phyloP scores from a whole-genome alignment of 2,888 invertebrate genomes.

The Drosophila prolongata region DNA sequence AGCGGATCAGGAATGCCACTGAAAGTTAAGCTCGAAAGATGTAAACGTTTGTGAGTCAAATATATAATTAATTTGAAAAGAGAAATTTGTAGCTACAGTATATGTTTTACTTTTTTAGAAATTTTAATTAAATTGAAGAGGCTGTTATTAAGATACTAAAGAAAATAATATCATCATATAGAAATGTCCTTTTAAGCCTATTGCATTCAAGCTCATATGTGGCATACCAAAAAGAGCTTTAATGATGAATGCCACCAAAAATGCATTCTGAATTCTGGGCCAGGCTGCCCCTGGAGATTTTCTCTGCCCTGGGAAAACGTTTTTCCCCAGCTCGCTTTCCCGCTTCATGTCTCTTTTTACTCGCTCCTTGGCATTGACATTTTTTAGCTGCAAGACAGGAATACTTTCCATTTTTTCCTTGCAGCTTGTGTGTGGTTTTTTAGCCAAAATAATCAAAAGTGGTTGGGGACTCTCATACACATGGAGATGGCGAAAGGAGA shows the following conservation, averaged over 20 bases:
- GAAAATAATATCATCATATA: no score
- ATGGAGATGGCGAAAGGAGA: conserved; percentile 26
- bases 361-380: conserved; percentile 46
- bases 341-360: conserved; percentile 18
- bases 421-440: conserved; percentile 25
- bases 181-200: not conserved
- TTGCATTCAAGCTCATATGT: not conserved
- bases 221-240: conserved; percentile 7
- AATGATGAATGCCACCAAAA: conserved; percentile 19
- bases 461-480: conserved; percentile 31
- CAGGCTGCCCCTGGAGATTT: not conserved
- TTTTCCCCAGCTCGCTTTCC: conserved; percentile 12
- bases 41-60: not conserved
- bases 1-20: conserved; percentile 14
- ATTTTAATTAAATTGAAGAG: not conserved
- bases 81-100: not conserved
- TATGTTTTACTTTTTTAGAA: not conserved
- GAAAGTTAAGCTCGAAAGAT: not conserved
- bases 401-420: conserved; percentile 44
- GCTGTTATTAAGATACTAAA: no score
- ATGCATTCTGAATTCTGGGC: conserved; percentile 17
- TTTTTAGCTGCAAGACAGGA: conserved; percentile 45
- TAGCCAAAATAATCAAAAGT: conserved; percentile 57
- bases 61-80: not conserved
- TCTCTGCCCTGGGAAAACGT: conserved; percentile 13